phyloP scores from a whole-genome alignment of 2,888 invertebrate species.

The Tenthredo mesomela region DNA sequence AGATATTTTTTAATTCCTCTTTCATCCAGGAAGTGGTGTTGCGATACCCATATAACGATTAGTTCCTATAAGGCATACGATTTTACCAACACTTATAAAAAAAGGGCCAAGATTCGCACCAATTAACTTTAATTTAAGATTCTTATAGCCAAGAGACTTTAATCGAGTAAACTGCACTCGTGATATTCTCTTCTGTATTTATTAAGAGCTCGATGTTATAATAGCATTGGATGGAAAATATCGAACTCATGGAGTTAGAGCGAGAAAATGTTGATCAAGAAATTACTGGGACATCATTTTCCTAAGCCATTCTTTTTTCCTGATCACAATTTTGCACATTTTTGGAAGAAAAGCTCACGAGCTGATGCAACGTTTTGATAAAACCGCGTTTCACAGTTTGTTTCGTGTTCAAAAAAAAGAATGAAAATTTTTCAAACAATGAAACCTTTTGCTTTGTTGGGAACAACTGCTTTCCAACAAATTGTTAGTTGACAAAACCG shows the following conservation, averaged over 20 bases:
- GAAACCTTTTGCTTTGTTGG: no score
- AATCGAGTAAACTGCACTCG: background rate
- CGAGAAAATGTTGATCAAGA: background rate
- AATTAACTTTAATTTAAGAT: background rate
- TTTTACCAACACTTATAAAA: background rate
- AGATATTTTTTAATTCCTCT: constrained; percentile 49
- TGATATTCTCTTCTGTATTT: background rate
- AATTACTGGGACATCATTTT: no score
- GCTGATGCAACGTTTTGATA: background rate
- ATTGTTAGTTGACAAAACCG: no score
- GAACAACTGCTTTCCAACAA: no score
- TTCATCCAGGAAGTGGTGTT: background rate
- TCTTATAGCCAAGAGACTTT: background rate
- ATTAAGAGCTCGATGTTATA: background rate
- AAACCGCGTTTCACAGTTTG: no score
- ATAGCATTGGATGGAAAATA: background rate
- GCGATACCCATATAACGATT: constrained; percentile 18
- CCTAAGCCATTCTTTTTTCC: background rate
- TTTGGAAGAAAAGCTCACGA: background rate
- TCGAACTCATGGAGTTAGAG: background rate
- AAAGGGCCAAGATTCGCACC: background rate
- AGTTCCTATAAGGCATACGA: background rate
- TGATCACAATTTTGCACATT: background rate
- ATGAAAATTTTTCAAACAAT: no score
- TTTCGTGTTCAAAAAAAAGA: no score